A percentile compares a stretch with the other conserved stretches of the same genome.
Conservation (phyloP, 2,113 vertebrate species). For the Phaetusa simplex region DNA sequence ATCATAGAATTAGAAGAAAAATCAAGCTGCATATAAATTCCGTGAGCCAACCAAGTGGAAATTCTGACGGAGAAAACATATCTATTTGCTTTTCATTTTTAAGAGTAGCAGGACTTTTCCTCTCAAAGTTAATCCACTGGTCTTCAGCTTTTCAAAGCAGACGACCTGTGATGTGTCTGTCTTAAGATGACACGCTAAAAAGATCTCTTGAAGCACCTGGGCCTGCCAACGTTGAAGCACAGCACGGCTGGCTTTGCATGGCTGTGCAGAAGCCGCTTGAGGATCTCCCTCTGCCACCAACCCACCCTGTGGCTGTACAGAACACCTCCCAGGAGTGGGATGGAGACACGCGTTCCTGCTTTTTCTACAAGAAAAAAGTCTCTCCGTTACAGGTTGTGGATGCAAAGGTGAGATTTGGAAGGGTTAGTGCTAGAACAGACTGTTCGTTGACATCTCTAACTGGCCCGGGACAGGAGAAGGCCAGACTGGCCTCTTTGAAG, state of each 20-base stretch:
- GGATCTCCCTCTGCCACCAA: background rate
- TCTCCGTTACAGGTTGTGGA: background rate
- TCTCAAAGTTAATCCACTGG: background rate
- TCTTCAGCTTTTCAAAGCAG: background rate
- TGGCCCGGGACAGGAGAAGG: background rate
- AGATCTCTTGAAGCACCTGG: background rate
- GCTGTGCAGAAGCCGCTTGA: background rate
- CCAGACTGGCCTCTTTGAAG: background rate
- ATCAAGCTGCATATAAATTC: background rate
- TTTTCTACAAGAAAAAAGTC: background rate
- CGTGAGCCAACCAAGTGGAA: background rate
- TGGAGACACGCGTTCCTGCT: fast-evolving
- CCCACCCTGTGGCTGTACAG: background rate
- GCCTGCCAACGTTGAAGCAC: background rate
- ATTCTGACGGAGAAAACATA: background rate
- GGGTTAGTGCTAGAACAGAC: background rate
- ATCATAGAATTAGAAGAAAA: background rate
- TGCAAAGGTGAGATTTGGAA: background rate
- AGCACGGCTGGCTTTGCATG: background rate
- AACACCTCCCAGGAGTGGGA: background rate
- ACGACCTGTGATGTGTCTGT: background rate
- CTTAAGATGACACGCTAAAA: background rate
- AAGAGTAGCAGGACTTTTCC: background rate
- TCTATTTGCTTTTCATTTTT: background rate
- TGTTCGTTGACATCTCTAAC: background rate